phyloP scores from a whole-genome alignment of 2,113 vertebrate species.

The Cyanistes caeruleus region DNA sequence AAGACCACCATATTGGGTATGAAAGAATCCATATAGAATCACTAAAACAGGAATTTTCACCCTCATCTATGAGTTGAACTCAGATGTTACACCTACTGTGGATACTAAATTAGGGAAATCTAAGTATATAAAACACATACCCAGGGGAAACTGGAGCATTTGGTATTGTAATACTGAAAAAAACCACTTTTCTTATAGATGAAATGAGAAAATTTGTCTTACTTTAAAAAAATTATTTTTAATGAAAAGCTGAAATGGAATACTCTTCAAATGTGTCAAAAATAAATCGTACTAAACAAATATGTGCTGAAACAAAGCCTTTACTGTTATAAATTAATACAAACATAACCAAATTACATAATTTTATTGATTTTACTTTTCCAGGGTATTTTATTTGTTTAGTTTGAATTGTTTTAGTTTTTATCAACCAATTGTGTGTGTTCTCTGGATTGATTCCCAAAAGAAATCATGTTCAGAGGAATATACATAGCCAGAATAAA shows the following conservation, averaged over 20 bases:
- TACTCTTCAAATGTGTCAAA: neutral
- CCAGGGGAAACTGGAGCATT: neutral
- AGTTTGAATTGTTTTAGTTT: neutral
- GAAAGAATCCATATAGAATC: neutral
- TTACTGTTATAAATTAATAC: neutral
- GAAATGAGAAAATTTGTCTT: neutral
- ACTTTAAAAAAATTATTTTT: neutral
- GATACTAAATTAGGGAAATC: neutral
- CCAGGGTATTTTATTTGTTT: neutral
- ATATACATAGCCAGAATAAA: neutral
- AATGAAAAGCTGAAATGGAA: neutral
- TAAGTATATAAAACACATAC: neutral
- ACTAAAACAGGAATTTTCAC: neutral
- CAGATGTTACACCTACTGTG: neutral
- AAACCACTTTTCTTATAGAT: neutral
- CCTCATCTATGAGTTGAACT: neutral
- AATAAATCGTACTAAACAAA: neutral
- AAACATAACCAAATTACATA: neutral
- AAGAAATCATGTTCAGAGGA: neutral
- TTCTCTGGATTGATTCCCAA: neutral
- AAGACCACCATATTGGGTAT: rapidly evolving
- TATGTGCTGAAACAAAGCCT: neutral
- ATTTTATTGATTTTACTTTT: neutral
- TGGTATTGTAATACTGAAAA: neutral
- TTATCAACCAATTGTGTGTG: neutral